These are phyloP conservation scores for Clinocottus analis DNA, from an alignment of 2,113 vertebrate species.

Conservation along the genomic window DNA sequence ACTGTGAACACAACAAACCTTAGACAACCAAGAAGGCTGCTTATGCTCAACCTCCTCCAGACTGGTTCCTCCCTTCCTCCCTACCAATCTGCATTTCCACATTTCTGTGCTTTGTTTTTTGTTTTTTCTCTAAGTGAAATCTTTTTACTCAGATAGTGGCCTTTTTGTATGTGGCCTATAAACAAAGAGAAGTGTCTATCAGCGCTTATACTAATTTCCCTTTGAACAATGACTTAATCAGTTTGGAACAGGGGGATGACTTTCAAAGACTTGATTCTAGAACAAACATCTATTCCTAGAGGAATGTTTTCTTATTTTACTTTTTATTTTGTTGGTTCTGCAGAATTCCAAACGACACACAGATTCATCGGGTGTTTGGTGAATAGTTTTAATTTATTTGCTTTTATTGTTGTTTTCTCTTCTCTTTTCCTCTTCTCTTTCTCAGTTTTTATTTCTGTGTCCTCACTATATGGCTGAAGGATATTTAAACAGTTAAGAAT, in stretches of 20 bases:
- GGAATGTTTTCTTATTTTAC: conserved; percentile 55
- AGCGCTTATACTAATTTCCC: conserved; percentile 62
- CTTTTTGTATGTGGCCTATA: conserved; percentile 82
- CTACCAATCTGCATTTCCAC: conserved; percentile 70
- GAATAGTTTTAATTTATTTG: conserved; percentile 85
- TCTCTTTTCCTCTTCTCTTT: conserved; percentile 57
- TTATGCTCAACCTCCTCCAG: conserved; percentile 61
- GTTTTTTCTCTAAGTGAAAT: conserved; percentile 48
- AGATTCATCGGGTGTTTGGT: conserved; percentile 78
- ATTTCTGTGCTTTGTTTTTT: conserved; percentile 50
- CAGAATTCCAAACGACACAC: conserved; percentile 81
- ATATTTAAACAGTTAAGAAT: conserved; percentile 87
- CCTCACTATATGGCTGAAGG: conserved; percentile 86
- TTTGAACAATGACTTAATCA: conserved; percentile 75
- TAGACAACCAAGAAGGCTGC: conserved; percentile 83
- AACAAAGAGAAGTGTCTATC: conserved; percentile 78
- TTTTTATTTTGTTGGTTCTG: conserved; percentile 64
- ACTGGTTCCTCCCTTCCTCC: conserved; percentile 52
- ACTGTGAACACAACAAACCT: conserved; percentile 89
- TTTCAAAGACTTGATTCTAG: conserved; percentile 72
- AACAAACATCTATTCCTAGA: conserved; percentile 79
- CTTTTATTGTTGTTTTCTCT: conserved; percentile 64
- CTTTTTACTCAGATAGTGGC: conserved; percentile 82
- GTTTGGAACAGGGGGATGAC: conserved; percentile 67
- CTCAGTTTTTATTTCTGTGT: conserved; percentile 76